Base-by-base conservation (phyloP, 2,888 invertebrate genomes). In the Eupithecia subumbrata region DNA sequence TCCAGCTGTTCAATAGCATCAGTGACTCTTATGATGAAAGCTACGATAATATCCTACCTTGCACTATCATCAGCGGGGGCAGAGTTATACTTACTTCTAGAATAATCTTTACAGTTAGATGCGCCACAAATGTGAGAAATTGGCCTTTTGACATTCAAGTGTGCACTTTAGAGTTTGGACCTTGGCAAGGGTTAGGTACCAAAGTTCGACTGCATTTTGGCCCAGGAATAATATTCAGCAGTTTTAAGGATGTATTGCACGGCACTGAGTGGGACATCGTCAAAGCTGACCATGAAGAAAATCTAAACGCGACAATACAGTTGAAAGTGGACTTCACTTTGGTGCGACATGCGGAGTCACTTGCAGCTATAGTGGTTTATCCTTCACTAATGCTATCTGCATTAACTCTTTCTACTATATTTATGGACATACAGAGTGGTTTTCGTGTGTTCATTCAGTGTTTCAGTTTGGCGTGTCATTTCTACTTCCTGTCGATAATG, bases 111-210 rank as follows among this genome's bases (percentile, higher is more conserved):
- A 9, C 64, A 14, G 77, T 76, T 0, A 72, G 72, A 8, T 87
- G 86, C 56, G 67, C 48, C 0, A 68, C 78, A 0, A 78, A 83
- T 34, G n/a, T 85, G 12, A 75, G 25, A 4, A 75, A 86, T 18
- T 87, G 86, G 86, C 87, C 87, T 0, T 84, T 80, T 48, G 87
- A 87, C 34, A 73, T 74, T 1, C 82, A 84, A 69, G 72, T 75
- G 11, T 86, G 87, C 74, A 79, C 71, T 11, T 37, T 86, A 7
- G 72, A 82, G 40, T 84, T 83, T 52, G 82, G 80, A 0, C 64
- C 81, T 25, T 76, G 52, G 79, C 25, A 22, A 11, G 40, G 5
- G 14, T 5, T 9, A 63, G 25, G 69, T 69, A 16, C 16, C 25
- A 37, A 74, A 76, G 67, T 84, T n/a, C 69, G 64, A 11, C 74